Conservation (phyloP, 2,113 vertebrate species). For the Sterrhoptilus dennistouni region DNA sequence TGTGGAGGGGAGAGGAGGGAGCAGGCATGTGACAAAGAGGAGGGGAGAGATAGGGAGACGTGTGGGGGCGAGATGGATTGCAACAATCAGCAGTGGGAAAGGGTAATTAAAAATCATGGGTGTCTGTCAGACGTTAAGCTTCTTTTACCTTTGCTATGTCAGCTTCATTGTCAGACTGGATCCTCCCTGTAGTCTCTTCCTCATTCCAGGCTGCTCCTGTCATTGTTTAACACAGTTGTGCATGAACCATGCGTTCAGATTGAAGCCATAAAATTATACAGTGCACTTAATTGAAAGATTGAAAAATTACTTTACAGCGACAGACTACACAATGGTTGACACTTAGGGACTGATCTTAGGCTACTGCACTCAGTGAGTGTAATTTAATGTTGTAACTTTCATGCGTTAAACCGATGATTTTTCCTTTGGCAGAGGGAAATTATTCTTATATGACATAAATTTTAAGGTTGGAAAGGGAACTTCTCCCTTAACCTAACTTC, state of each 20-base stretch:
- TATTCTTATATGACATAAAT: conserved; percentile 38
- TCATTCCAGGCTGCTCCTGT: conserved; percentile 39
- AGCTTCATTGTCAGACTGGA: conserved; percentile 20
- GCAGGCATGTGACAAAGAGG: neutral
- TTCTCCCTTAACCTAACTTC: neutral
- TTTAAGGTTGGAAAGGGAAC: neutral
- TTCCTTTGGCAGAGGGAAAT: neutral
- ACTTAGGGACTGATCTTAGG: conserved; percentile 12
- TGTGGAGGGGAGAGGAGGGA: neutral
- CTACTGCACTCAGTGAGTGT: neutral
- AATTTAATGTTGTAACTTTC: conserved; percentile 15
- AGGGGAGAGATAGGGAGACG: neutral
- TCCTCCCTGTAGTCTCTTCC: conserved; percentile 52
- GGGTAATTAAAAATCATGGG: conserved; percentile 40
- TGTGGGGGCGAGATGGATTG: neutral
- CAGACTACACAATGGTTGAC: conserved; percentile 41
- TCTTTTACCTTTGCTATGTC: conserved; percentile 16
- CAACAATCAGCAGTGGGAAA: neutral
- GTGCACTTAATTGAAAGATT: conserved; percentile 40
- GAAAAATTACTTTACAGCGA: conserved; percentile 44
- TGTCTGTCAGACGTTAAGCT: conserved; percentile 16
- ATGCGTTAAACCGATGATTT: conserved; percentile 26
- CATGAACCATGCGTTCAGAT: neutral
- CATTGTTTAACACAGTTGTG: conserved; percentile 45
- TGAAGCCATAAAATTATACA: conserved; percentile 41